Conservation (phyloP, 2,888 invertebrate species). For the Ceratothoa steindachneri region DNA sequence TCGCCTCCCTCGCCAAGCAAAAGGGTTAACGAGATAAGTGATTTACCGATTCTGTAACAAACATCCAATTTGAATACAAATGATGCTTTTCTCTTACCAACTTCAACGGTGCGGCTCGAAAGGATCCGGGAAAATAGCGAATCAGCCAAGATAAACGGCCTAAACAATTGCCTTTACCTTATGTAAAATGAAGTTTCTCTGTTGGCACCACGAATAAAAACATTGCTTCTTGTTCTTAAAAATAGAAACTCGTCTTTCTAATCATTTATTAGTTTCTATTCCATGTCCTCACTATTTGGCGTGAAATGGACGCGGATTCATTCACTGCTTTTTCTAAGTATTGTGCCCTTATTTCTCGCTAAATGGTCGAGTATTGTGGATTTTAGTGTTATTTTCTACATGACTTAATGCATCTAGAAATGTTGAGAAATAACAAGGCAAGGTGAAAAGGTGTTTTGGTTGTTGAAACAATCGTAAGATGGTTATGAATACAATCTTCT, state of each 20-base stretch:
- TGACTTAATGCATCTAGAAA: no score
- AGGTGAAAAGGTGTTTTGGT: no score
- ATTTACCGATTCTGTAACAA: neutral
- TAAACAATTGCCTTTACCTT: neutral
- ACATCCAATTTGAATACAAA: constrained; percentile 2
- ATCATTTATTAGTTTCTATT: no score
- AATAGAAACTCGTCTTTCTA: neutral
- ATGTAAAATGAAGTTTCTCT: neutral
- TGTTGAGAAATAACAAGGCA: no score
- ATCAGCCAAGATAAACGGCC: neutral
- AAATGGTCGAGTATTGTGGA: no score
- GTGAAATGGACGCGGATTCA: no score
- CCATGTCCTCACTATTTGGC: no score
- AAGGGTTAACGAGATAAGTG: neutral
- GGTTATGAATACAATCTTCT: no score
- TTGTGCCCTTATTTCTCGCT: no score
- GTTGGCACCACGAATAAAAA: neutral
- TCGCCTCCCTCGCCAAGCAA: neutral
- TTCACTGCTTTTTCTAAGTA: no score
- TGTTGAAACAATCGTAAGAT: no score
- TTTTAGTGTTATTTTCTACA: no score
- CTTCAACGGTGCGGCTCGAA: neutral
- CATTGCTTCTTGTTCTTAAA: neutral
- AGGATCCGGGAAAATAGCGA: neutral
- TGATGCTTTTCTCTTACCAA: constrained; percentile 5